Evolutionary conservation across 2,113 vertebrate genomes (phyloP).

Genomic region (Indicator maculatus): DNA sequence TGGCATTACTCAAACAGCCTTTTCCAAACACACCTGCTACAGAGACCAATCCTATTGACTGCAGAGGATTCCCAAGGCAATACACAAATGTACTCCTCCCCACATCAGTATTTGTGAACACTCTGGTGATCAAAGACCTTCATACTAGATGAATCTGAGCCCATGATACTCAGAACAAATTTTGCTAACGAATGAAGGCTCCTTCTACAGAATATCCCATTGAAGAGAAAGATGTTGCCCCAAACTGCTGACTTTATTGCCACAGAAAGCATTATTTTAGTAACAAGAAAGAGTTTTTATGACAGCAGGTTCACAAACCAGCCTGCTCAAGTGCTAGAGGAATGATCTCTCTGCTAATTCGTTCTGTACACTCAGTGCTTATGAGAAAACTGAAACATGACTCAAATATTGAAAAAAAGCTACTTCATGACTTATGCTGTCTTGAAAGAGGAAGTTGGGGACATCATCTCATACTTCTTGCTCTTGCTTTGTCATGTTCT

Average conservation of each 20-base stretch:
- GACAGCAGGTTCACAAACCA: neutral
- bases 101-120: neutral
- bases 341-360: neutral
- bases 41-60: neutral
- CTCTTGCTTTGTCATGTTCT: neutral
- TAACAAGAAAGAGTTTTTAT: neutral
- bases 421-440: neutral
- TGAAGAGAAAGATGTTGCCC: neutral
- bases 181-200: neutral
- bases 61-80: neutral
- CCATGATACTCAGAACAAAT: neutral
- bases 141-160: neutral
- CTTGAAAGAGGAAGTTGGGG: neutral
- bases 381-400: neutral
- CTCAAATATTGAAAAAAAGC: neutral
- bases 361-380: neutral
- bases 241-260: neutral
- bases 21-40: neutral
- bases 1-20: neutral
- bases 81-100: neutral
- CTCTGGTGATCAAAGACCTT: neutral
- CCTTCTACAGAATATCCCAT: neutral
- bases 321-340: neutral
- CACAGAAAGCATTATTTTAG: neutral
- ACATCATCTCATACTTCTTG: neutral